Conservation (phyloP, 2,888 invertebrate species). For the Thecophora atra region DNA sequence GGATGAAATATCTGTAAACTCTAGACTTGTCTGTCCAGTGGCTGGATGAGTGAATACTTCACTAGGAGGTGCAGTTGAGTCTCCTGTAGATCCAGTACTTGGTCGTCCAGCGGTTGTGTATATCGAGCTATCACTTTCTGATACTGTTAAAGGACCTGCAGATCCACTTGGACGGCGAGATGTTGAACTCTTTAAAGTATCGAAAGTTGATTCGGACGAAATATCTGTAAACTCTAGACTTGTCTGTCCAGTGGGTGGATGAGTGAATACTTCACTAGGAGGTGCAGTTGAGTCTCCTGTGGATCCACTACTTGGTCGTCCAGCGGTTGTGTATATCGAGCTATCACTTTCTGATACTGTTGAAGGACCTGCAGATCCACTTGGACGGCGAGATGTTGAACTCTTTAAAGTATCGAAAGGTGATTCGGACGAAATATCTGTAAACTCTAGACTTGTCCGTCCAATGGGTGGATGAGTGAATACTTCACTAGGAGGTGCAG, state of each 20-base stretch:
- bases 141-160: not conserved
- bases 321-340: too few species aligned
- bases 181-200: not conserved
- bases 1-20: not conserved
- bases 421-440: too few species aligned
- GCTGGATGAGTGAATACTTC: not conserved
- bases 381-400: too few species aligned
- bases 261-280: too few species aligned
- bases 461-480: too few species aligned
- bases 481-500: too few species aligned
- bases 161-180: not conserved
- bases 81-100: not conserved
- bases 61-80: not conserved
- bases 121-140: not conserved
- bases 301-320: too few species aligned
- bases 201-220: not conserved
- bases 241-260: not conserved
- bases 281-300: too few species aligned
- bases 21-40: not conserved
- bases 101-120: not conserved
- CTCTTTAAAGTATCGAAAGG: too few species aligned
- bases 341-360: too few species aligned
- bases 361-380: too few species aligned
- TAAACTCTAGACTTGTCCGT: too few species aligned
- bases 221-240: not conserved